phyloP scores from a whole-genome alignment of 2,888 invertebrate species.

The Norana najaformis region DNA sequence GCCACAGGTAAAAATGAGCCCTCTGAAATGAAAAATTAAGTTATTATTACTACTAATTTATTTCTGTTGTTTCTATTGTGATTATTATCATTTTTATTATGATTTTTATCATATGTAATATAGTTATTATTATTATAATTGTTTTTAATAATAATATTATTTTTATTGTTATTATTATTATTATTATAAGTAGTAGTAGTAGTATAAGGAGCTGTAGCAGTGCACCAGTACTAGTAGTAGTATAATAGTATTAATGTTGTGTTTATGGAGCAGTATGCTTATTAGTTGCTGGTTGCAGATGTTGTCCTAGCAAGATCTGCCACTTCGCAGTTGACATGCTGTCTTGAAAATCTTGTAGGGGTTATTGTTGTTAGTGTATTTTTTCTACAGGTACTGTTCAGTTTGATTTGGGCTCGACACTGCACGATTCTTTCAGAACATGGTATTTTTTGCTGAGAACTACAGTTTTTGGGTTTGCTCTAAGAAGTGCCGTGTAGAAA shows the following conservation, averaged over 20 bases:
- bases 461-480: background rate
- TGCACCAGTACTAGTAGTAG: no score
- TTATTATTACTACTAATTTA: background rate
- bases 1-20: no score
- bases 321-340: background rate
- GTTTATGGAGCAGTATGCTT: background rate
- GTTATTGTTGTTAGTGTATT: slow-evolving; percentile 1
- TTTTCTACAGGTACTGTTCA: background rate
- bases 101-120: background rate
- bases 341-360: background rate
- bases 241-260: background rate
- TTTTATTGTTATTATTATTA: background rate
- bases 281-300: background rate
- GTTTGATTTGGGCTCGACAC: background rate
- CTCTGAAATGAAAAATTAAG: background rate
- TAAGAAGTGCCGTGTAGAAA: background rate
- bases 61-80: background rate
- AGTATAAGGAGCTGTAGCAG: background rate
- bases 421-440: background rate
- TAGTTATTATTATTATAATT: background rate
- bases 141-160: background rate
- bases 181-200: background rate
- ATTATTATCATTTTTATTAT: no score
- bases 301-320: background rate
- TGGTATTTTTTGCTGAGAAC: slow-evolving; percentile 6